Percentiles rank a stretch among this genome's conserved stretches.
These are phyloP conservation scores for Gobionotothen gibberifrons DNA, from an alignment of 2,797 vertebrate genomes.

Conservation along the genomic window DNA sequence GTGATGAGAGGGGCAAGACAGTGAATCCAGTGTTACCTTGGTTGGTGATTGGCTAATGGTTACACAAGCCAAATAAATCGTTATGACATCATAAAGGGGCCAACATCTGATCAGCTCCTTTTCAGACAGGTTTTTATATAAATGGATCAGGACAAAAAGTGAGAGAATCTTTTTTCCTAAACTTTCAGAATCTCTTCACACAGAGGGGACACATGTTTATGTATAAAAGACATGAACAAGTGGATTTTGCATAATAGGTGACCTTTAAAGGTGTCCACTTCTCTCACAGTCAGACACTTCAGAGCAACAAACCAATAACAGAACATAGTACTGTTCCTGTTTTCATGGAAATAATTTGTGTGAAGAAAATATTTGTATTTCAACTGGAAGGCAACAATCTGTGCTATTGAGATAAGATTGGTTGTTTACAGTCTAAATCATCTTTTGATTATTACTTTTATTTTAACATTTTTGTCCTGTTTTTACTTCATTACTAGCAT, in stretches of 20 bases:
- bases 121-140: too few species aligned
- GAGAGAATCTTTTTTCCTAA: too few species aligned
- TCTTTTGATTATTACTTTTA: not conserved
- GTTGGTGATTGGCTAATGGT: too few species aligned
- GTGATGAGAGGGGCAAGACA: slow-evolving; percentile 36
- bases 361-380: not conserved
- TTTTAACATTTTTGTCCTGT: not conserved
- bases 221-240: too few species aligned
- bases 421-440: not conserved
- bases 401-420: not conserved
- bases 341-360: not conserved
- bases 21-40: too few species aligned
- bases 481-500: not conserved
- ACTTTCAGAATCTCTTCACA: too few species aligned
- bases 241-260: too few species aligned
- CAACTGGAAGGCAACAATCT: not conserved
- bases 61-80: too few species aligned
- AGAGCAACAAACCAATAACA: not conserved
- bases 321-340: slow-evolving; percentile 4
- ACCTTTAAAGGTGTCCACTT: not conserved
- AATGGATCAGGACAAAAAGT: too few species aligned
- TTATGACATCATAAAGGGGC: too few species aligned
- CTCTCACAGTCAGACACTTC: not conserved
- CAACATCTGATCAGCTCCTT: too few species aligned
- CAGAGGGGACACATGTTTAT: too few species aligned